Percentiles rank a stretch among this genome's conserved stretches.
phyloP scores from a whole-genome alignment of 2,797 vertebrate genomes.

The Propithecus deckenii region DNA sequence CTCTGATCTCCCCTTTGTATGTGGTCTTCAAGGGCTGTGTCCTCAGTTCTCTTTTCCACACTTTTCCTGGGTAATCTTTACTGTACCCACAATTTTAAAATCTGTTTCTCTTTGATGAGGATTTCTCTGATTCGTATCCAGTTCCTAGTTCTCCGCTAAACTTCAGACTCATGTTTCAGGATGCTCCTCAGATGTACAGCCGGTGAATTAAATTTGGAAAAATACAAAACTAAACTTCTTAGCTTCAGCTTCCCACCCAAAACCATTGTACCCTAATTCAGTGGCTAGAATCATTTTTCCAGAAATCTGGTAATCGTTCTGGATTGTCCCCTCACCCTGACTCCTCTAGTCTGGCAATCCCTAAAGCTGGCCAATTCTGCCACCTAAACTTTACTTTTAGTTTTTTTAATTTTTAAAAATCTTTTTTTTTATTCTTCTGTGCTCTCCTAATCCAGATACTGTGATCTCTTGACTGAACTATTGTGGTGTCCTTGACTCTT shows the following conservation, averaged over 20 bases:
- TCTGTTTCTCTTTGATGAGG: neutral
- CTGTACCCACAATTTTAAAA: neutral
- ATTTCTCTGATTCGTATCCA: neutral
- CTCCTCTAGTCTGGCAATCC: neutral
- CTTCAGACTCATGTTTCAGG: neutral
- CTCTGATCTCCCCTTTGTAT: neutral
- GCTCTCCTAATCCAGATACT: neutral
- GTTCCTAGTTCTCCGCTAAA: neutral
- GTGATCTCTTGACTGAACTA: neutral
- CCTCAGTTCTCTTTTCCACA: neutral
- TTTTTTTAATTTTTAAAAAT: neutral
- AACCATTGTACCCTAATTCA: neutral
- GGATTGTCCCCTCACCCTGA: neutral
- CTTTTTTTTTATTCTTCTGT: neutral
- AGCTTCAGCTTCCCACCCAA: neutral
- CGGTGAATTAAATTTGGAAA: constrained; percentile 24
- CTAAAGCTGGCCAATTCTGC: neutral
- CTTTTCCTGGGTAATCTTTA: neutral
- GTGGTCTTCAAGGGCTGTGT: neutral
- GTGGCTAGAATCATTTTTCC: neutral
- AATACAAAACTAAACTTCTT: neutral
- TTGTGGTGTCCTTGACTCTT: neutral
- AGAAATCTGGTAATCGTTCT: neutral
- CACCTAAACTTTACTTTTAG: neutral
- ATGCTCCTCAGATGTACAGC: neutral